phyloP scores from a whole-genome alignment of 2,888 invertebrate genomes.

The Apantesis nais region DNA sequence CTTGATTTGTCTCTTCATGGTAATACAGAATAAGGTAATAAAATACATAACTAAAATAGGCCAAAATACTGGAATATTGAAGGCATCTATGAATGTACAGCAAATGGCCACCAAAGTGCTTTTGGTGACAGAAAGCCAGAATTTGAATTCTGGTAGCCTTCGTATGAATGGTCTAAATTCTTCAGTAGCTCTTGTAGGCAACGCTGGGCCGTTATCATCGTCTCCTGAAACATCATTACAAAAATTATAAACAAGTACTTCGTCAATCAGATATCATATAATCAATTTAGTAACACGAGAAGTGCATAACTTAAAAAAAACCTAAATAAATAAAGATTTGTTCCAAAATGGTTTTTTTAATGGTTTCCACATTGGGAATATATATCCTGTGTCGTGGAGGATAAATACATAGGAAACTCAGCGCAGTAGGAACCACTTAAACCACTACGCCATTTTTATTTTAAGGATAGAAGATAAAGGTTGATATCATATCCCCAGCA shows the following conservation, averaged over 20 bases:
- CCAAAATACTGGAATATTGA: conserved; percentile 99
- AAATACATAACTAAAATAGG: conserved; percentile 99
- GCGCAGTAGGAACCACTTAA: too few relatives aligned
- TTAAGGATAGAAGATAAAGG: too few relatives aligned
- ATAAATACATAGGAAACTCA: too few relatives aligned
- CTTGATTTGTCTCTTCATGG: conserved; percentile 99
- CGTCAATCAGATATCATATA: rapidly evolving
- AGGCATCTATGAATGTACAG: conserved; percentile 98
- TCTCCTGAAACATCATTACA: conserved; percentile 64
- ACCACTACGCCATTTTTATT: too few relatives aligned
- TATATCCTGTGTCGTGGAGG: too few relatives aligned
- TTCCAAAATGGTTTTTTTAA: too few relatives aligned
- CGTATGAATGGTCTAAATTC: conserved; percentile 99
- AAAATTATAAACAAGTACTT: conserved; percentile 28
- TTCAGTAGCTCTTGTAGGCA: conserved; percentile 97
- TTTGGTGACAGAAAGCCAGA: conserved; percentile 98
- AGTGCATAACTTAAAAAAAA: too few relatives aligned
- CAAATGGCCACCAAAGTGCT: conserved; percentile 95
- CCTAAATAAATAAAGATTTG: too few relatives aligned
- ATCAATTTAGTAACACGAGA: too few relatives aligned
- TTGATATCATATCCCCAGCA: too few relatives aligned
- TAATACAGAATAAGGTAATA: conserved; percentile 98
- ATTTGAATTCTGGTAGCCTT: conserved; percentile 99
- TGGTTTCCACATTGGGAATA: too few relatives aligned
- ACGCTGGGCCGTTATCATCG: conserved; percentile 94